A percentile compares a stretch with the other conserved stretches of the same genome.
These are phyloP conservation scores for Oryzias dopingdopingensis DNA, from an alignment of 2,797 vertebrate genomes.

Conservation along the genomic window DNA sequence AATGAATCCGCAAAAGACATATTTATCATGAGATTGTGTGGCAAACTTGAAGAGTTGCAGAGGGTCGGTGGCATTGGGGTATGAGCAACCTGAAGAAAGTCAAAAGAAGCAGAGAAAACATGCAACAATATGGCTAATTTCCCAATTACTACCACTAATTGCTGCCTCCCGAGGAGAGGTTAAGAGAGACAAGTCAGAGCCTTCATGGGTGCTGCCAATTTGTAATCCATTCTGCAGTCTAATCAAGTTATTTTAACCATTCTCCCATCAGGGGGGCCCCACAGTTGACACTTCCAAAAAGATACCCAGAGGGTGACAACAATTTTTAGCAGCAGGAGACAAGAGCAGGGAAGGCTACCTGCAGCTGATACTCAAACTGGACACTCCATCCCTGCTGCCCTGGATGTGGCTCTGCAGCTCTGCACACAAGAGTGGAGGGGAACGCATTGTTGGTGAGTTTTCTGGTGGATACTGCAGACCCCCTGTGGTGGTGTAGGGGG, in stretches of 20 bases:
- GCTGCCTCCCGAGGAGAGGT: constrained; percentile 75
- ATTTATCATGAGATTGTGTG: neutral
- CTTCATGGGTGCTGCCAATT: constrained; percentile 67
- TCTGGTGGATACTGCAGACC: constrained; percentile 50
- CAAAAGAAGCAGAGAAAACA: constrained; percentile 24
- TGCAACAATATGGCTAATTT: constrained; percentile 63
- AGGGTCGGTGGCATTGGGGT: neutral
- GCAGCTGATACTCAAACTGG: constrained; percentile 61
- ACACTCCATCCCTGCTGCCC: constrained; percentile 36
- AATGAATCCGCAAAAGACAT: constrained; percentile 8
- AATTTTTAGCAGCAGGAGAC: constrained; percentile 78
- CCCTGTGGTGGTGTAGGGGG: constrained; percentile 68
- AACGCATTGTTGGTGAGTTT: constrained; percentile 64
- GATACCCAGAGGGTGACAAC: constrained; percentile 67
- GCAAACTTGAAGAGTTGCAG: no score
- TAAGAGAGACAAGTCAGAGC: constrained; percentile 69
- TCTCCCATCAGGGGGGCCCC: constrained; percentile 78
- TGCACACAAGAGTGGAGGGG: constrained; percentile 50
- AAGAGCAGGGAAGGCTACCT: constrained; percentile 62
- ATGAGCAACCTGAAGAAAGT: constrained; percentile 7
- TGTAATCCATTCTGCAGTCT: constrained; percentile 75
- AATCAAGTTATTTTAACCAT: constrained; percentile 86
- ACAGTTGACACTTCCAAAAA: constrained; percentile 71
- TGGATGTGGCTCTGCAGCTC: constrained; percentile 49
- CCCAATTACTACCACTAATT: constrained; percentile 79